Percentiles rank a stretch among this genome's conserved stretches.
Evolutionary conservation across 2,888 invertebrate genomes (phyloP).

Genomic region (Athalia rosae): DNA sequence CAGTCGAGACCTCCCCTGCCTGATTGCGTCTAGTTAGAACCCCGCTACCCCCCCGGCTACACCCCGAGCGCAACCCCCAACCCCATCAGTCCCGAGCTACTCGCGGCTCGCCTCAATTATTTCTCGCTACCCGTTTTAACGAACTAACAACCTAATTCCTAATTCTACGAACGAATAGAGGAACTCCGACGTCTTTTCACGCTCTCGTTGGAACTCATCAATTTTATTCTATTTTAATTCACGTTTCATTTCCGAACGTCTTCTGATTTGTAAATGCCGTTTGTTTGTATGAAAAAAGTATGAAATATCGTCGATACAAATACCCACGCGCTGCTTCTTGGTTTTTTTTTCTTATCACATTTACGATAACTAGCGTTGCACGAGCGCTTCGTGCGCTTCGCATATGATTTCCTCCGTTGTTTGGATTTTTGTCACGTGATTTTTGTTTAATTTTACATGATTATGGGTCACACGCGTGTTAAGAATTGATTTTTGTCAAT

Average conservation of each 20-base stretch:
- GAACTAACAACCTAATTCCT: constrained; percentile 38
- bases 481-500: too few species aligned
- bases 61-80: constrained; percentile 56
- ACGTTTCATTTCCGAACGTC: background rate
- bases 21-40: constrained; percentile 73
- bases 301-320: too few species aligned
- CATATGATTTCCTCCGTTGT: too few species aligned
- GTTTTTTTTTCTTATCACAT: too few species aligned
- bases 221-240: constrained; percentile 31
- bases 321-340: too few species aligned
- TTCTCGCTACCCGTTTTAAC: constrained; percentile 69
- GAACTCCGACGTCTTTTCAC: constrained; percentile 37
- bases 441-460: too few species aligned
- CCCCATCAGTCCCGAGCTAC: constrained; percentile 67
- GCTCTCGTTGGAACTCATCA: constrained; percentile 19
- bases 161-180: background rate
- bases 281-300: too few species aligned
- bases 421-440: too few species aligned
- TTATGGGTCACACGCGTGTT: too few species aligned
- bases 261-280: too few species aligned
- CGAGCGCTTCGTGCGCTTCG: too few species aligned
- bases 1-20: constrained; percentile 56
- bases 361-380: too few species aligned
- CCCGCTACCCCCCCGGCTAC: constrained; percentile 44
- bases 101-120: constrained; percentile 66